phyloP scores from a whole-genome alignment of 2,113 vertebrate species.

The Psittacara wagleri region DNA sequence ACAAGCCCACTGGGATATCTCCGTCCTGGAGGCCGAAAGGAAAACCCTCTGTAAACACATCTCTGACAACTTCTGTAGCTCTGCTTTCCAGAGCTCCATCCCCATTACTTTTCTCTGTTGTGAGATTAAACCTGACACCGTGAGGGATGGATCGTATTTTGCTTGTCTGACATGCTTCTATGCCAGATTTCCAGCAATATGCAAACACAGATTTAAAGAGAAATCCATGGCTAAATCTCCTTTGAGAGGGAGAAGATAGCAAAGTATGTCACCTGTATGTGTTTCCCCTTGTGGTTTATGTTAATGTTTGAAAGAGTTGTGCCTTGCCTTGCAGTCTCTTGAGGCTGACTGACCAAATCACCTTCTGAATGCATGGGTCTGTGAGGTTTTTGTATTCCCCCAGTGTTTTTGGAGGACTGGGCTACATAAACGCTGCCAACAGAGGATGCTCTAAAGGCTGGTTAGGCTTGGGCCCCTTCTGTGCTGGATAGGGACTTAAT shows the following conservation, averaged over 20 bases:
- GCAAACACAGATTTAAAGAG: neutral
- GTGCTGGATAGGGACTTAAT: fast-evolving
- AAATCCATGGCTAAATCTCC: neutral
- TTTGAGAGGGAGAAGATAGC: neutral
- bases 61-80: neutral
- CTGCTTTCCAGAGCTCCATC: neutral
- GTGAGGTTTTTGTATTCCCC: neutral
- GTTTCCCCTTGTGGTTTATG: neutral
- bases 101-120: neutral
- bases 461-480: neutral
- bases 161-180: neutral
- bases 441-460: neutral
- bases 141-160: neutral
- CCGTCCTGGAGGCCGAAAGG: neutral
- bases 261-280: fast-evolving
- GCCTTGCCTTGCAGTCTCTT: fast-evolving
- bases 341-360: no score
- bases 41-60: neutral
- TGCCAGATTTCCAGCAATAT: neutral
- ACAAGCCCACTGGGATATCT: neutral
- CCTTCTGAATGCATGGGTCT: fast-evolving
- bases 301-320: neutral
- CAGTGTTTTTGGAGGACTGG: neutral
- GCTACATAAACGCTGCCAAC: fast-evolving
- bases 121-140: neutral